Conservation (phyloP, 2,797 vertebrate species). For the Knipowitschia caucasica region DNA sequence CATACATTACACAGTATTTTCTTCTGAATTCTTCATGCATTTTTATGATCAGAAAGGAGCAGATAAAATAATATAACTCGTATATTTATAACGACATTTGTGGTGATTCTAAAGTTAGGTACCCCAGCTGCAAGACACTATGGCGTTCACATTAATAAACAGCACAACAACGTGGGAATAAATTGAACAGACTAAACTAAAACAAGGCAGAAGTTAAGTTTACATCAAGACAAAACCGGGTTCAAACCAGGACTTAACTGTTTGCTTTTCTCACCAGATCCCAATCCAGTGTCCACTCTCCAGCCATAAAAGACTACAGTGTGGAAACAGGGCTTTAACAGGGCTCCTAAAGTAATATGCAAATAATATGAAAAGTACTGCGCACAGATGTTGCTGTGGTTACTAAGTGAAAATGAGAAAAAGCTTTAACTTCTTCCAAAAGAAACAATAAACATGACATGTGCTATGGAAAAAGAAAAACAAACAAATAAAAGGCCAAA, state of each 20-base stretch:
- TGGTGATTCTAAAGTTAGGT: too few species aligned
- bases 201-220: background rate
- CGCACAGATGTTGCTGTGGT: background rate
- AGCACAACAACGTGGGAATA: too few species aligned
- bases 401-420: background rate
- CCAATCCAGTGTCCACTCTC: background rate
- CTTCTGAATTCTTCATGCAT: too few species aligned
- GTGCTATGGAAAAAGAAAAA: constrained; percentile 21
- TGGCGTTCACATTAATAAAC: too few species aligned
- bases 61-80: too few species aligned
- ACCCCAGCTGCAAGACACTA: too few species aligned
- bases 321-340: background rate
- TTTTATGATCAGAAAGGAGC: too few species aligned
- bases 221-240: background rate
- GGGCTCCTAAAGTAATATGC: background rate
- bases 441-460: constrained; percentile 55
- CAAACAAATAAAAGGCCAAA: constrained; percentile 27
- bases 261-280: background rate
- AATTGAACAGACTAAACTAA: background rate
- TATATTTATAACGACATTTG: too few species aligned
- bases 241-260: background rate
- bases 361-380: background rate
- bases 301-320: too few species aligned
- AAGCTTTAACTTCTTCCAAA: constrained; percentile 19
- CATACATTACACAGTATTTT: too few species aligned